Base-by-base conservation (phyloP, 2,113 vertebrate genomes). In the Perca fluviatilis region DNA sequence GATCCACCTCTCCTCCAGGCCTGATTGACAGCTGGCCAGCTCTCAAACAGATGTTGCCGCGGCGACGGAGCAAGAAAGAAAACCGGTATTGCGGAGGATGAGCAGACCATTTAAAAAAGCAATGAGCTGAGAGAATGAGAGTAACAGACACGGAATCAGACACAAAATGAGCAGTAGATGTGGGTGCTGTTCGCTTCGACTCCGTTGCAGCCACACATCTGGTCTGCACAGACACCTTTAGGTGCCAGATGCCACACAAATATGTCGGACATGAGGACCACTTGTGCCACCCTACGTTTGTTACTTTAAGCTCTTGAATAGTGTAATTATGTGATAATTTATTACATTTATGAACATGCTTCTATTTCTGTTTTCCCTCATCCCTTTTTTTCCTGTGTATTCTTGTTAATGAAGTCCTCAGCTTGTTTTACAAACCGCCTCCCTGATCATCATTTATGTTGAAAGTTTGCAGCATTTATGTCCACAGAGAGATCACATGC, bases 11-110 rank as follows among this genome's bases (percentile, higher is more conserved):
- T 86, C 65, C 78, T 89, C 56, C 5, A 66, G 86, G 30, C 46
- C 53, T 89, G 91, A 90, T 73, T 87, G 91, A 86, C 91, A 89
- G 86, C 73, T 80, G 74, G 77, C 53, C 25, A 43, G 78, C 78
- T 83, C 40, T 79, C 18, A 57, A 68, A 80, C 84, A 91, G 87
- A 87, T 91, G 90, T 88, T 86, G 64, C 88, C 36, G 61, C 0
- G 13, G 79, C 30, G 43, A 74, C 51, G 18, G 65, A 36, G 77
- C 65, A 14, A 7, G 36, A 36, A 66, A 79, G 58, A 71, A 74
- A 69, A 60, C 46, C 36, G 36, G 66, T 63, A 30, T n/a, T 71
- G 73, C 3, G 23, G 61, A 51, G 71, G 81, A 83, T 60, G 68
- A 82, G 58, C 46, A 72, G 74, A 27, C 18, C n/a, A 67, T 85